Evolutionary conservation across 2,113 vertebrate species (phyloP).

Genomic region (Anas platyrhynchos): DNA sequence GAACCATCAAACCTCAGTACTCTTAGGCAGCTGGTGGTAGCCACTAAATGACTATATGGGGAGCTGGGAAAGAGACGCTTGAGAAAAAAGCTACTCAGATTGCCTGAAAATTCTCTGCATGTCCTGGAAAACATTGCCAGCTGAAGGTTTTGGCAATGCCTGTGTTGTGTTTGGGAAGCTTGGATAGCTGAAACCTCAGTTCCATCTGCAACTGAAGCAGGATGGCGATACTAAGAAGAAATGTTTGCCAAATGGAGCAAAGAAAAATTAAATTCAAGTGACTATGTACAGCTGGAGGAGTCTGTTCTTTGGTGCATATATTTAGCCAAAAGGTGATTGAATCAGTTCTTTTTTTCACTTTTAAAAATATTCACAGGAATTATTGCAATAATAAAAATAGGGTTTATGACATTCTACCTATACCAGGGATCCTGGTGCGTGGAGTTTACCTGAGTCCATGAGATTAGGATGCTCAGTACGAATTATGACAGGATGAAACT

Average conservation of each 20-base stretch:
- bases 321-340: background rate
- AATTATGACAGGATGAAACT: background rate
- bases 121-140: background rate
- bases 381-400: background rate
- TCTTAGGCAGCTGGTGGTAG: background rate
- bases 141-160: background rate
- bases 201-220: background rate
- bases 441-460: background rate
- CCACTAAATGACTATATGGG: background rate
- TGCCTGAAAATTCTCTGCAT: background rate
- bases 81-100: background rate
- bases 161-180: background rate
- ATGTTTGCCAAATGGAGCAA: background rate
- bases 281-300: background rate
- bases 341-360: background rate
- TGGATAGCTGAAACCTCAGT: background rate
- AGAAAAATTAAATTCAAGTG: background rate
- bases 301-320: fast-evolving
- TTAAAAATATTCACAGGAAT: background rate
- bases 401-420: background rate
- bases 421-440: background rate
- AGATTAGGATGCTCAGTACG: background rate
- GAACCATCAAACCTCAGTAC: background rate
- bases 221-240: background rate
- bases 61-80: background rate